Percentiles rank a stretch among this genome's conserved stretches.
Conservation (phyloP, 2,888 invertebrate genomes). For the Hyppa rectilinea region DNA sequence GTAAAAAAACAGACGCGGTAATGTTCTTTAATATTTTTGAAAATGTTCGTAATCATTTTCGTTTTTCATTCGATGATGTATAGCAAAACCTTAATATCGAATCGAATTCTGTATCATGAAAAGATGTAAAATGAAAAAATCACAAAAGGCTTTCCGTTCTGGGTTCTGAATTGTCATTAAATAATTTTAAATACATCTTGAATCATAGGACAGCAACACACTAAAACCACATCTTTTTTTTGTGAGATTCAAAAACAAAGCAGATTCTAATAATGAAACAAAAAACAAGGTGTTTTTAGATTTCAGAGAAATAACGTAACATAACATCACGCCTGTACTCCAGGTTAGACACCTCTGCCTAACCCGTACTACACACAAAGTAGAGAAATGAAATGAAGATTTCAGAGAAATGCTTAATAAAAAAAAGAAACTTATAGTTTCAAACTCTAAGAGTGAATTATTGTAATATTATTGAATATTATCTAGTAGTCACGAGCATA, state of each 20-base stretch:
- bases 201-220: constrained; percentile 28
- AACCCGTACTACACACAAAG: neutral
- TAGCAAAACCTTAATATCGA: too few species aligned
- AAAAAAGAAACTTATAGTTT: constrained; percentile 86
- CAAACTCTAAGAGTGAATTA: constrained; percentile 78
- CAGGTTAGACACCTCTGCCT: neutral
- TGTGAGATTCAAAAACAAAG: constrained; percentile 72
- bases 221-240: constrained; percentile 30
- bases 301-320: constrained; percentile 66
- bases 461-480: constrained; percentile 63
- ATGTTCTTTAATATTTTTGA: neutral
- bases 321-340: neutral
- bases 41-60: neutral
- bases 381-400: constrained; percentile 47
- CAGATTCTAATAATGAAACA: constrained; percentile 57
- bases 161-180: neutral
- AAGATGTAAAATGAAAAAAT: neutral
- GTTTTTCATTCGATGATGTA: too few species aligned
- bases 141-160: neutral
- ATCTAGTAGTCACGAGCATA: constrained; percentile 20
- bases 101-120: neutral
- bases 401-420: constrained; percentile 70
- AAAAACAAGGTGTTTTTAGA: constrained; percentile 38
- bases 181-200: constrained; percentile 13
- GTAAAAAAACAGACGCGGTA: neutral